Base-by-base conservation (phyloP, 2,888 invertebrate species). In the Leucophora obtusa region DNA sequence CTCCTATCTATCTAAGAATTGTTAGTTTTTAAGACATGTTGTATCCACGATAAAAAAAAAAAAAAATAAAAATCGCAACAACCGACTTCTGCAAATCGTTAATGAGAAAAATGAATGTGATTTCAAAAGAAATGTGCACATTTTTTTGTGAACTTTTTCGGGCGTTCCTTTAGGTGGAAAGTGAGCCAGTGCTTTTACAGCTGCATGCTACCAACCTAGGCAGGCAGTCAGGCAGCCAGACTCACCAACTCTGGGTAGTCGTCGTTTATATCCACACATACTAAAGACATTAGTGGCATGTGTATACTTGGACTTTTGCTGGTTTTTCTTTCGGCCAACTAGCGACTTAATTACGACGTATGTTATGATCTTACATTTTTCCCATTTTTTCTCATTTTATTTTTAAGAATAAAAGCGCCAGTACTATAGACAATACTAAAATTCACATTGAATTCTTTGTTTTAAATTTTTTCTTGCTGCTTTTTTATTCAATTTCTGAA, bases 61-160 rank as follows among this genome's bases (percentile, higher is more conserved):
- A 24, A 35, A 15, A 15, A 56, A 56, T 15, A 15, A 28, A 15
- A 28, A 15, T 11, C 8, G 24, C 24, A 56, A 28, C 15, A 56
- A 8, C 15, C 17, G 38, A 72, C 77, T 77, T 71, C 53, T 66
- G 71, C 72, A 71, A 78, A 78, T 38, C 58, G 65, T 76, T 80
- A 80, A 80, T 80, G 75, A 76, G 80, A 80, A 76, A 80, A 80
- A 76, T 76, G 63, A 76, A 80, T 80, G 69, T 72, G 80, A 80
- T 80, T 76, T 72, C 17, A 72, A 71, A 71, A 47, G 58, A 75
- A 75, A 69, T 54, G 70, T 70, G 69, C 24, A 70, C 5, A 63
- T 63, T 28, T 28, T 28, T 28, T 58, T 69, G 53, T 62, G 65
- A 62, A 62, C 35, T 71, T 68, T 70, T 73, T 74, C 66, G 77